Conservation (phyloP, 1,140 invertebrate genomes). For the Drosophila lacteicornis region DNA sequence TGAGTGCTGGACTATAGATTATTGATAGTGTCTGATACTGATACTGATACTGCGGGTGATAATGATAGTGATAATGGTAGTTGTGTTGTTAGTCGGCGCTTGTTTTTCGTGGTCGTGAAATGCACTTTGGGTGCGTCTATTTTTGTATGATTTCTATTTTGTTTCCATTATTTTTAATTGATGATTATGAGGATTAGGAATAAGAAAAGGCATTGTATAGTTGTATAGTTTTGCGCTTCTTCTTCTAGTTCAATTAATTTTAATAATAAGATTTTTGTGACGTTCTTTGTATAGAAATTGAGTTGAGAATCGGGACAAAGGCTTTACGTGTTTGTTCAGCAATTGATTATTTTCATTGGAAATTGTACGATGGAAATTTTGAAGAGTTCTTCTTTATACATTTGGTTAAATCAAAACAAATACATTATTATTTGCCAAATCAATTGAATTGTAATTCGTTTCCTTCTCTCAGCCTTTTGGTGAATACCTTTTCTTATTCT, state of each 20-base stretch:
- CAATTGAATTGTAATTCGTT: slow-evolving; percentile 47
- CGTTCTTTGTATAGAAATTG: slow-evolving; percentile 15
- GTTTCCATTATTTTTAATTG: slow-evolving; percentile 52
- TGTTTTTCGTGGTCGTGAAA: slow-evolving; percentile 21
- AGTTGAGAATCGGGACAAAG: slow-evolving; percentile 12
- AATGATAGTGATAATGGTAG: slow-evolving; percentile 24
- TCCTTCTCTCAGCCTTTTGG: slow-evolving; percentile 11
- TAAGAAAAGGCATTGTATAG: slow-evolving; percentile 77
- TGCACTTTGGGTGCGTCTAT: slow-evolving; percentile 45
- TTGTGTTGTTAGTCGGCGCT: slow-evolving; percentile 18
- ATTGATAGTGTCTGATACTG: slow-evolving; percentile 32
- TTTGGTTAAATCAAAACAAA: slow-evolving; percentile 35
- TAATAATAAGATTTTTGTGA: slow-evolving; percentile 46
- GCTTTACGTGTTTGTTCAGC: slow-evolving; percentile 20
- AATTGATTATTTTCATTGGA: background rate
- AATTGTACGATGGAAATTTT: slow-evolving; percentile 18
- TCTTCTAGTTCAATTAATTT: slow-evolving; percentile 50
- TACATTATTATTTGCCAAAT: slow-evolving; percentile 59
- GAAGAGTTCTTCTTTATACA: background rate
- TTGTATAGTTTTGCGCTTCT: slow-evolving; percentile 31
- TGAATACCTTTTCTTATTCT: slow-evolving; percentile 78
- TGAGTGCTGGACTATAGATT: slow-evolving; percentile 8
- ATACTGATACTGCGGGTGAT: slow-evolving; percentile 8
- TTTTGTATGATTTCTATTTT: slow-evolving; percentile 21
- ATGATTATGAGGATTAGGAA: slow-evolving; percentile 56